Percentiles rank a stretch among this genome's conserved stretches.
Conservation (phyloP, 2,113 vertebrate species). For the Amazona guildingii region DNA sequence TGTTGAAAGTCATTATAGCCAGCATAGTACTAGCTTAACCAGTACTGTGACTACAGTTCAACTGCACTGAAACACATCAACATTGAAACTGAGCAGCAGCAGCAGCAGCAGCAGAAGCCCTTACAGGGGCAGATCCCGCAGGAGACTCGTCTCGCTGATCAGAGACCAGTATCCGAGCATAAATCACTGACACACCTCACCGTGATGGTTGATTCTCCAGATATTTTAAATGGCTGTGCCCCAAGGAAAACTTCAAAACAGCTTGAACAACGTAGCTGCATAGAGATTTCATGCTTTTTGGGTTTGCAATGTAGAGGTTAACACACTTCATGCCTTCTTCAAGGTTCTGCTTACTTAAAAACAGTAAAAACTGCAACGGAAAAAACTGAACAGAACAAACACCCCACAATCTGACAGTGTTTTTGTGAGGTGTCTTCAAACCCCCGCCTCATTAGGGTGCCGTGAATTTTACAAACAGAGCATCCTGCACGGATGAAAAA, state of each 20-base stretch:
- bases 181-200: neutral
- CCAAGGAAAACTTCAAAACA: neutral
- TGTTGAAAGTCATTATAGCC: neutral
- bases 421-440: neutral
- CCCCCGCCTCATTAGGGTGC: neutral
- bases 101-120: neutral
- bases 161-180: neutral
- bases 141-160: neutral
- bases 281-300: neutral
- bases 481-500: neutral
- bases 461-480: neutral
- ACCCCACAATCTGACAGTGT: neutral
- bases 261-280: neutral
- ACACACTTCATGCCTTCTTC: neutral
- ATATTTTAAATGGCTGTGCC: neutral
- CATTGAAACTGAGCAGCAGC: neutral
- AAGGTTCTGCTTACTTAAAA: neutral
- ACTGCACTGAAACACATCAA: neutral
- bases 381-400: neutral
- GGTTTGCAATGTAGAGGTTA: neutral
- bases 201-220: neutral
- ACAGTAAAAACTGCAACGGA: neutral
- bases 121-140: neutral
- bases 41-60: neutral
- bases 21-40: neutral